phyloP scores from a whole-genome alignment of 2,797 vertebrate species.

The Urophycis tenuis region DNA sequence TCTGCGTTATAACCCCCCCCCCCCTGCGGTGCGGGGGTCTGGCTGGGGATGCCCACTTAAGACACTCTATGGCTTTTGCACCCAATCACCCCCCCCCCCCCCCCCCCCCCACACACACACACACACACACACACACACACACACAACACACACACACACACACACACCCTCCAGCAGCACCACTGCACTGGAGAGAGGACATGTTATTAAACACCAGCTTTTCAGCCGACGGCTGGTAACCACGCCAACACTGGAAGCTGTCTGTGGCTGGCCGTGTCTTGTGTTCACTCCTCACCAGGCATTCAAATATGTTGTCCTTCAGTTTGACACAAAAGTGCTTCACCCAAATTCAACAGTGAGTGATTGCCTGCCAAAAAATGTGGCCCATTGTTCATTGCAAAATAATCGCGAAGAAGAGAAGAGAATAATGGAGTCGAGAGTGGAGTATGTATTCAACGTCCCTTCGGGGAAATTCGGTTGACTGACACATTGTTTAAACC shows the following conservation, averaged over 20 bases:
- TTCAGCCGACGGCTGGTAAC: neutral
- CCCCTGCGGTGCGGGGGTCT: neutral
- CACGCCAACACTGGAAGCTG: neutral
- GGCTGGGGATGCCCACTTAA: neutral
- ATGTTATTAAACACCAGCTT: neutral
- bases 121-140: neutral
- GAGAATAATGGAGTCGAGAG: neutral
- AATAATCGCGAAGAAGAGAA: neutral
- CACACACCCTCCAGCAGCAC: neutral
- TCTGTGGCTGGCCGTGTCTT: neutral
- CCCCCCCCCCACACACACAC: neutral
- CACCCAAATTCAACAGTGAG: neutral
- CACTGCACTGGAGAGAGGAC: neutral
- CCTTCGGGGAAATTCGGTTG: neutral
- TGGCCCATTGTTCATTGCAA: neutral
- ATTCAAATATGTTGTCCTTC: neutral
- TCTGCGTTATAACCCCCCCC: neutral
- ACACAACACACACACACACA: too few relatives aligned
- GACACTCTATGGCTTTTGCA: too few relatives aligned
- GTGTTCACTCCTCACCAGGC: neutral
- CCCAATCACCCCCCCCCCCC: too few relatives aligned
- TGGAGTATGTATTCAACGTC: neutral
- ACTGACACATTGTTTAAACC: neutral
- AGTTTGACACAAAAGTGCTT: neutral
- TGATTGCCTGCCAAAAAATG: neutral